Conservation (phyloP, 2,797 vertebrate species). For the Sebastiscus albofasciatus region DNA sequence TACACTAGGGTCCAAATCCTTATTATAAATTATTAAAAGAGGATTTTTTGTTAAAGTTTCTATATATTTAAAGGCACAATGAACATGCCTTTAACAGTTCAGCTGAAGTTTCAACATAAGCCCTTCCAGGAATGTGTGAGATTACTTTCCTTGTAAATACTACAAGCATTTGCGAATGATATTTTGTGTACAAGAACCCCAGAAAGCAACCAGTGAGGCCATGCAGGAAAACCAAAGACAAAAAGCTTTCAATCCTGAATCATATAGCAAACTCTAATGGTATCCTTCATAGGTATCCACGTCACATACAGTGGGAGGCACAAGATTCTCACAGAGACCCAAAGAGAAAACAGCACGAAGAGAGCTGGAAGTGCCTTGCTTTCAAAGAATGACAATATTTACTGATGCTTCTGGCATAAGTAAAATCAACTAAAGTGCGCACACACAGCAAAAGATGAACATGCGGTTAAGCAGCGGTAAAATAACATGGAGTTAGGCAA, state of each 20-base stretch:
- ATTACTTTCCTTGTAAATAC: slow-evolving; percentile 46
- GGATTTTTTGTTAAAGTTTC: not conserved
- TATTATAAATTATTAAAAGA: not conserved
- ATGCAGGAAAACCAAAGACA: not conserved
- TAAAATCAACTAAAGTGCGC: slow-evolving; percentile 1
- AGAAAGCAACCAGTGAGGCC: not conserved
- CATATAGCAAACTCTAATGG: not conserved
- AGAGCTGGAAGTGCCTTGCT: not conserved
- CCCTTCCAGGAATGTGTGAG: slow-evolving; percentile 41
- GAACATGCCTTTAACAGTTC: not conserved
- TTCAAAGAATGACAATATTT: slow-evolving; percentile 10
- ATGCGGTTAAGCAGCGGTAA: not conserved
- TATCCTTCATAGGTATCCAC: not conserved
- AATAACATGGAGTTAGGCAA: not conserved
- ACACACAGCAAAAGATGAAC: not conserved
- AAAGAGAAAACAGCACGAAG: not conserved
- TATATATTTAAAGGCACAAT: not conserved
- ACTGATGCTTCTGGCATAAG: slow-evolving; percentile 5
- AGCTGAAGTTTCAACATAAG: slow-evolving; percentile 29
- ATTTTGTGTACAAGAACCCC: not conserved
- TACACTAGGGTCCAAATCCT: not conserved
- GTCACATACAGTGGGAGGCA: not conserved
- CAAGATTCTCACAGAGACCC: not conserved
- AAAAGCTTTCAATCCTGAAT: not conserved
- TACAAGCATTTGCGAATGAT: slow-evolving; percentile 12